Evolutionary conservation across 2,113 vertebrate species (phyloP).

Genomic region (Grus americana): DNA sequence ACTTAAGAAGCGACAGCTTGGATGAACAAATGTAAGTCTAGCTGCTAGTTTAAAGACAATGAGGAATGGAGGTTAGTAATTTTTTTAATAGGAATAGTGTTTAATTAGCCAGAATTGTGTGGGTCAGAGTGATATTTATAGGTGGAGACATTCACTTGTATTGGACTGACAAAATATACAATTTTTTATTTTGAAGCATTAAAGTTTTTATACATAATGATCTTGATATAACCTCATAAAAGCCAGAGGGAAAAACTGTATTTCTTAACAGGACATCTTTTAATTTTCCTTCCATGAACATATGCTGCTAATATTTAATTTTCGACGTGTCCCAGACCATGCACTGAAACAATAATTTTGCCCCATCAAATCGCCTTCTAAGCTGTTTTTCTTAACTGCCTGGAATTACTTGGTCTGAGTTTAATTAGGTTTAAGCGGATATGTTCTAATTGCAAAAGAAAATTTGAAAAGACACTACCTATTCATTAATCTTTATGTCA

Average conservation of each 20-base stretch:
- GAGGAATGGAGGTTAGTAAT: not conserved
- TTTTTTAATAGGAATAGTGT: not conserved
- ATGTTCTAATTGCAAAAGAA: not conserved
- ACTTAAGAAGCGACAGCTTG: accelerated
- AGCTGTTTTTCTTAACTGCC: not conserved
- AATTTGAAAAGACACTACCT: not conserved
- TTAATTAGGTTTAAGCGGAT: not conserved
- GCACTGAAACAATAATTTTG: not conserved
- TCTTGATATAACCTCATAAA: not conserved
- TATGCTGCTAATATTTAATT: not conserved
- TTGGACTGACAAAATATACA: not conserved
- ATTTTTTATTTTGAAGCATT: not conserved
- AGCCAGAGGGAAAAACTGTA: not conserved
- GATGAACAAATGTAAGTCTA: not conserved
- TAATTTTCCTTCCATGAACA: not conserved
- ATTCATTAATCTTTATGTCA: not conserved
- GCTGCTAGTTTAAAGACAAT: not conserved
- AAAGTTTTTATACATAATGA: not conserved
- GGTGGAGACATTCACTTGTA: not conserved
- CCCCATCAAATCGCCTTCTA: not conserved
- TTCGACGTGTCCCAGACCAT: not conserved
- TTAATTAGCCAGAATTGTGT: not conserved
- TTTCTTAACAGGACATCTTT: not conserved
- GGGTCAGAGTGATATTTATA: not conserved
- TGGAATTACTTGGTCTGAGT: not conserved